A percentile compares a stretch with the other conserved stretches of the same genome.
phyloP scores from a whole-genome alignment of 1,140 invertebrate species.

The Zaprionus africanus region DNA sequence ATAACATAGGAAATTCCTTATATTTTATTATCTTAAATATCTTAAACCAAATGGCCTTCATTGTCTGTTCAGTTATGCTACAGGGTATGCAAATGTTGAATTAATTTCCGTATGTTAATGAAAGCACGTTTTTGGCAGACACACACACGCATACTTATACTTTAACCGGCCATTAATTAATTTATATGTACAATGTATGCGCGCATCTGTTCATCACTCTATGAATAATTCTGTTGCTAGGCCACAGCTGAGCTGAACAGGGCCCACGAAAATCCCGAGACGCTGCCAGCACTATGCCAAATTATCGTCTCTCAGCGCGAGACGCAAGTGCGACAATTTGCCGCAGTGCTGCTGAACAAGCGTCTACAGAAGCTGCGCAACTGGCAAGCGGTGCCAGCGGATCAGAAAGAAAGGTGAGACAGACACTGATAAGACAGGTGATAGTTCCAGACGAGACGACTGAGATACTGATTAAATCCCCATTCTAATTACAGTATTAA shows the following conservation, averaged over 20 bases:
- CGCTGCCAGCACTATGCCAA: constrained; percentile 86
- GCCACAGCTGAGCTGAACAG: constrained; percentile 87
- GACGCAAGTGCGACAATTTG: constrained; percentile 88
- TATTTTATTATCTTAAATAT: neutral
- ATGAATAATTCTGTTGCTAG: constrained; percentile 78
- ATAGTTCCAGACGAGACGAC: neutral
- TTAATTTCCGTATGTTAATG: constrained; percentile 10
- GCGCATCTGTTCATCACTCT: constrained; percentile 9
- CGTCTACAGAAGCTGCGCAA: constrained; percentile 86
- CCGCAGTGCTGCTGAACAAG: constrained; percentile 87
- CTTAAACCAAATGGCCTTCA: neutral
- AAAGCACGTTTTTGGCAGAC: constrained; percentile 28
- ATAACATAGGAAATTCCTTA: too few species aligned
- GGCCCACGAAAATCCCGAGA: constrained; percentile 87
- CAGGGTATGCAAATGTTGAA: constrained; percentile 1
- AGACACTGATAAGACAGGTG: neutral
- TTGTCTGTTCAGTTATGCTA: neutral
- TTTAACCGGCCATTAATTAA: constrained; percentile 32
- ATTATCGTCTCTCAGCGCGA: constrained; percentile 86
- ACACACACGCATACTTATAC: neutral
- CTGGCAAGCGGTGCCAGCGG: constrained; percentile 86
- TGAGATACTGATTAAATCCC: neutral
- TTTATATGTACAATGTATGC: constrained; percentile 24
- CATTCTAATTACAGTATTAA: constrained; percentile 85
- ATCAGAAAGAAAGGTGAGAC: constrained; percentile 85